A percentile compares a stretch with the other conserved stretches of the same genome.
Evolutionary conservation across 2,888 invertebrate genomes (phyloP).

Genomic region (Mesoligia furuncula): DNA sequence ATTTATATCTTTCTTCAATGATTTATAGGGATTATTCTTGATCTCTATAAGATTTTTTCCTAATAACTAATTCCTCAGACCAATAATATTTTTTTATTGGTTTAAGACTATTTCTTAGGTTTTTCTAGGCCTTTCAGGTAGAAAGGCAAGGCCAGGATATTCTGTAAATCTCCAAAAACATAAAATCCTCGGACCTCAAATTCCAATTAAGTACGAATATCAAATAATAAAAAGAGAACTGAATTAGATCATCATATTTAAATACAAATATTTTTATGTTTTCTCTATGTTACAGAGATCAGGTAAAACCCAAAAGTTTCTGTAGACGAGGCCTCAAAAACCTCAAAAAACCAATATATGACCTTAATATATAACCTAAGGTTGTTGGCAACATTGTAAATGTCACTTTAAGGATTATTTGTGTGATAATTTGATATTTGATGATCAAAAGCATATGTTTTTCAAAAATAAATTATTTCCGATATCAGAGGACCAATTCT

Average conservation of each 20-base stretch:
- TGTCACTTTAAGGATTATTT: constrained; percentile 46
- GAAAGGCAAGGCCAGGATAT: too few relatives aligned
- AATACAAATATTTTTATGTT: constrained; percentile 1
- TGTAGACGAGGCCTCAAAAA: not conserved
- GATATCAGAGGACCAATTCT: not conserved
- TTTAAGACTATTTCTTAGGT: too few relatives aligned
- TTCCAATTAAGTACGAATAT: constrained; percentile 1
- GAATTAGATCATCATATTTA: constrained; percentile 26
- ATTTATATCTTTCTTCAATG: not conserved
- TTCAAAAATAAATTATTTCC: not conserved
- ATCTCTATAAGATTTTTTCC: not conserved
- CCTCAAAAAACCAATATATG: constrained; percentile 23
- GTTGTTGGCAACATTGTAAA: constrained; percentile 33
- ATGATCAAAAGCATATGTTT: not conserved
- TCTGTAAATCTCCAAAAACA: constrained; percentile 6
- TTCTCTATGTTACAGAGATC: not conserved
- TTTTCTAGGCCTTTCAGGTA: too few relatives aligned
- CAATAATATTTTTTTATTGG: too few relatives aligned
- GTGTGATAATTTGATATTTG: constrained; percentile 1
- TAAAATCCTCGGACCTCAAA: not conserved
- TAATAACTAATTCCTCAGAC: not conserved
- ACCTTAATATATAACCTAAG: constrained; percentile 25
- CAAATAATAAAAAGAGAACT: constrained; percentile 22
- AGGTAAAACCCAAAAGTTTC: constrained; percentile 34
- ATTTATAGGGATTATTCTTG: not conserved